Conservation (phyloP, 2,113 vertebrate species). For the Saguinus midas region DNA sequence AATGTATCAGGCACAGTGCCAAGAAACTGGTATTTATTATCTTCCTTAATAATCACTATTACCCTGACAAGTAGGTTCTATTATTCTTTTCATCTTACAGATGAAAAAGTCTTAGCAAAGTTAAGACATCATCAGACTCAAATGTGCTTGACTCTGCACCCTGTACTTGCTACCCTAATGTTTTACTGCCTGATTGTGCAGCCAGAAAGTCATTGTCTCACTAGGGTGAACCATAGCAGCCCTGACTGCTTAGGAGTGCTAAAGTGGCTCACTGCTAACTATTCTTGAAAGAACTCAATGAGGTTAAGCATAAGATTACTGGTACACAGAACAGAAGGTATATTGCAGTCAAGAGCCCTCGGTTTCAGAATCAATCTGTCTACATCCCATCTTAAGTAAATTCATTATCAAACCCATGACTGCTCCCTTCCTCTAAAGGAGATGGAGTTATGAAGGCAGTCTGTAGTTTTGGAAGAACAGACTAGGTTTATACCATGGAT, state of each 20-base stretch:
- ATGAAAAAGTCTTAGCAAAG: conserved; percentile 13
- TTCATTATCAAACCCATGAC: background rate
- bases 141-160: background rate
- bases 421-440: background rate
- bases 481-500: background rate
- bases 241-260: background rate
- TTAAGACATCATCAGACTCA: background rate
- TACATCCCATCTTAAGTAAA: background rate
- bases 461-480: background rate
- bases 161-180: background rate
- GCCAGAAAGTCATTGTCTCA: background rate
- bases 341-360: background rate
- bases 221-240: background rate
- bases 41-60: background rate
- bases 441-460: background rate
- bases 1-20: background rate
- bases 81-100: conserved; percentile 25
- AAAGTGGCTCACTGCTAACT: background rate
- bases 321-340: background rate
- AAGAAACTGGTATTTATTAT: conserved; percentile 36
- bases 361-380: background rate
- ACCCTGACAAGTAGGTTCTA: background rate
- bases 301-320: background rate
- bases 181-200: background rate
- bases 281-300: background rate